A percentile compares a stretch with the other conserved stretches of the same genome.
phyloP scores from a whole-genome alignment of 2,113 vertebrate genomes.

The Macaca nemestrina region DNA sequence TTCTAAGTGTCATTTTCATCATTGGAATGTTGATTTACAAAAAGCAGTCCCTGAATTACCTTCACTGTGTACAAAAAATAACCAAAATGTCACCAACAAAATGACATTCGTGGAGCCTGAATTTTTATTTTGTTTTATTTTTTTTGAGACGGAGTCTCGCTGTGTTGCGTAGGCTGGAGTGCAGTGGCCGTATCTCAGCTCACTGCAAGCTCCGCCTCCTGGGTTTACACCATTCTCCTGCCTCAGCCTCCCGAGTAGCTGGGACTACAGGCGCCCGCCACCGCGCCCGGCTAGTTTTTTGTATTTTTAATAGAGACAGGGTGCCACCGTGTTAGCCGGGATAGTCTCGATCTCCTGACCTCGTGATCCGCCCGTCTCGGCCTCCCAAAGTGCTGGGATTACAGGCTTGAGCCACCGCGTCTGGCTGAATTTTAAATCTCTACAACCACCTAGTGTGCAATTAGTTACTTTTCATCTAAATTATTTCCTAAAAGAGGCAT shows the following conservation, averaged over 20 bases:
- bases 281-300: too few relatives aligned
- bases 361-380: too few relatives aligned
- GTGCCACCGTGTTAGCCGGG: too few relatives aligned
- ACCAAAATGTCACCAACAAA: background rate
- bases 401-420: too few relatives aligned
- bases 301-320: too few relatives aligned
- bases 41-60: background rate
- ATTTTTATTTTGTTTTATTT: background rate
- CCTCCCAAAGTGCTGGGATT: too few relatives aligned
- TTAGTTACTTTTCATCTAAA: background rate
- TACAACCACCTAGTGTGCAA: background rate
- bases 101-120: background rate
- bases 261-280: accelerated
- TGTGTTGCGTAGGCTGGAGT: too few relatives aligned
- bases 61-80: background rate
- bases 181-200: too few relatives aligned
- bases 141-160: too few relatives aligned
- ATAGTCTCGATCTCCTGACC: accelerated
- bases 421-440: background rate
- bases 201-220: too few relatives aligned
- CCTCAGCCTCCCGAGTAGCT: too few relatives aligned
- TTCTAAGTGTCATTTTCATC: background rate
- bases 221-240: too few relatives aligned
- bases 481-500: background rate
- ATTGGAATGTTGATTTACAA: background rate